Percentiles rank a stretch among this genome's conserved stretches.
These are phyloP conservation scores for Watsonalla cultraria DNA, from an alignment of 2,888 invertebrate species.

Conservation along the genomic window DNA sequence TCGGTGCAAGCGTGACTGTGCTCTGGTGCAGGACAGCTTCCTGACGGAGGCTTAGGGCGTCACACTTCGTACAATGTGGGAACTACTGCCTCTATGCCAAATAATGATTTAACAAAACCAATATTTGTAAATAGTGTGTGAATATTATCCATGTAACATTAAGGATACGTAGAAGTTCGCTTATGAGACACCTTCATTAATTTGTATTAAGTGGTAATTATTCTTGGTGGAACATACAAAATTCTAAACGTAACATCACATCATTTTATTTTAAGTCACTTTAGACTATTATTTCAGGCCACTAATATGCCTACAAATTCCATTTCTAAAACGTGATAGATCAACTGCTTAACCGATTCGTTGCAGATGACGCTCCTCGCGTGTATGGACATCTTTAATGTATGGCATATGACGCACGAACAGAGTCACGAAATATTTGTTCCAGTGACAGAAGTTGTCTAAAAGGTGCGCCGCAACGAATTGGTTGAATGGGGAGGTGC, in stretches of 20 bases:
- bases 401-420: too few relatives aligned
- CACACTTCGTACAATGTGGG: neutral
- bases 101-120: neutral
- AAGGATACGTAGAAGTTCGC: too few relatives aligned
- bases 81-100: too few relatives aligned
- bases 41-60: neutral
- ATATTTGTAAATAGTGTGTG: neutral
- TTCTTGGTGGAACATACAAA: neutral
- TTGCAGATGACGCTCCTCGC: too few relatives aligned
- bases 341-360: too few relatives aligned
- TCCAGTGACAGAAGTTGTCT: neutral
- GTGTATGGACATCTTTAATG: too few relatives aligned
- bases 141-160: too few relatives aligned
- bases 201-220: neutral
- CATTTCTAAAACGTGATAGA: too few relatives aligned
- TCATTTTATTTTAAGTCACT: neutral
- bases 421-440: too few relatives aligned
- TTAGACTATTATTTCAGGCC: too few relatives aligned
- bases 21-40: constrained; percentile 3
- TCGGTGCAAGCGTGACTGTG: constrained; percentile 32
- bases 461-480: neutral
- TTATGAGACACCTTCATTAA: neutral
- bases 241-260: neutral
- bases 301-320: too few relatives aligned
- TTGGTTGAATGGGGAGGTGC: neutral